These are phyloP conservation scores for Dascyllus trimaculatus DNA, from an alignment of 2,113 vertebrate genomes.

Conservation along the genomic window DNA sequence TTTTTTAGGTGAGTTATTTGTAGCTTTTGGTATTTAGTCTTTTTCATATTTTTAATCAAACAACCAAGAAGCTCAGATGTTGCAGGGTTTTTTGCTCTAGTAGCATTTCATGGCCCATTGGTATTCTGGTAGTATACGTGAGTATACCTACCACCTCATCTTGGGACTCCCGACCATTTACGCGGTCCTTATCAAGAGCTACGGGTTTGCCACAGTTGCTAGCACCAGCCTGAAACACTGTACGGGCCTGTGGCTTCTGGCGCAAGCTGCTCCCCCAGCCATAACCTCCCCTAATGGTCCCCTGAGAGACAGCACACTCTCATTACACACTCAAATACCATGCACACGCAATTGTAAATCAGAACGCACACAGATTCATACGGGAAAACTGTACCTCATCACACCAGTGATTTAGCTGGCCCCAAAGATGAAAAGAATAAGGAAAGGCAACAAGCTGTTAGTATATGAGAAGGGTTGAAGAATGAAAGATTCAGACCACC, in stretches of 20 bases:
- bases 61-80: not conserved
- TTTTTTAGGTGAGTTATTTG: too few relatives aligned
- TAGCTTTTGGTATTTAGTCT: too few relatives aligned
- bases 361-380: not conserved
- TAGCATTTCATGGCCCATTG: slow-evolving; percentile 10
- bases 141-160: slow-evolving; percentile 79
- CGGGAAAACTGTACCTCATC: not conserved
- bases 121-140: slow-evolving; percentile 56
- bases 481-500: not conserved
- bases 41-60: too few relatives aligned
- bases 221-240: slow-evolving; percentile 83
- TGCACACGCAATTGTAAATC: slow-evolving; percentile 35
- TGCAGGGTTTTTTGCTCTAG: not conserved
- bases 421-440: not conserved
- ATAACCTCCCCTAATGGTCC: slow-evolving; percentile 72
- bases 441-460: slow-evolving; percentile 4
- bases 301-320: slow-evolving; percentile 77
- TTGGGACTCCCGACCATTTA: slow-evolving; percentile 54
- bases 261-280: slow-evolving; percentile 83
- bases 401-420: not conserved
- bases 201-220: slow-evolving; percentile 66
- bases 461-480: not conserved
- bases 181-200: slow-evolving; percentile 57
- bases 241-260: slow-evolving; percentile 80
- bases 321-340: slow-evolving; percentile 59